Evolutionary conservation across 1,140 invertebrate species (phyloP), one percentile per base, ranked within the genome.

Genomic region (Bombus pyrosoma): DNA sequence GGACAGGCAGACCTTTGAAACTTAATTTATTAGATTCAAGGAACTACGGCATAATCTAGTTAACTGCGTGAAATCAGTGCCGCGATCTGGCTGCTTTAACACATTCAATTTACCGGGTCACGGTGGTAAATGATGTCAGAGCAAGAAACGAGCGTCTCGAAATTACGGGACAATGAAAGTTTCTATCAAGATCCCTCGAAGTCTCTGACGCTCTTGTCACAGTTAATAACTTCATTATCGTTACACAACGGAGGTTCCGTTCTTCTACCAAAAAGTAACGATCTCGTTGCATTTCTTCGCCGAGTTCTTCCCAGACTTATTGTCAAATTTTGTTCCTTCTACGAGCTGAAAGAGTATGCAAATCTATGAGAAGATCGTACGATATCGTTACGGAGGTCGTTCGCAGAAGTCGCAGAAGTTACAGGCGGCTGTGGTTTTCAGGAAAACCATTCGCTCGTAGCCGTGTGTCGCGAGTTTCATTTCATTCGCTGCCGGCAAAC

Each of bases 21-120:
- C 10, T 41, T 28, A n/a, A 71, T 85, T 72, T n/a, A 72, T 71
- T 8, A 34, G 18, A 34, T 18, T 12, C 28, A 34, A 25, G 76
- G 47, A 37, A 84, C 53, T 37, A 28, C 53, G 9, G 39, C 15
- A 25, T 80, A 85, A 85, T 64, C 59, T 37, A 53, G 59, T 85
- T 85, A 72, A 79, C 53, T 3, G 5, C 13, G 39, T 37, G 66
- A 62, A 79, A 85, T 85, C 76, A 47, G 68, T 37, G 47, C 43
- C 53, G 32, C 57, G n/a, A 80, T 80, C 76, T 72, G n/a, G 57
- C 66, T 62, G 13, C 47, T 78, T 69, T 37, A 62, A 72, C 66
- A n/a, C 32, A 39, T 69, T 80, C 43, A 79, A 79, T 53, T 59
- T 47, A 69, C 37, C 39, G 39, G 66, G 76, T 85, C 66, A 72